These are phyloP conservation scores for Falco novaeseelandiae DNA, from an alignment of 2,797 vertebrate species.

Conservation along the genomic window DNA sequence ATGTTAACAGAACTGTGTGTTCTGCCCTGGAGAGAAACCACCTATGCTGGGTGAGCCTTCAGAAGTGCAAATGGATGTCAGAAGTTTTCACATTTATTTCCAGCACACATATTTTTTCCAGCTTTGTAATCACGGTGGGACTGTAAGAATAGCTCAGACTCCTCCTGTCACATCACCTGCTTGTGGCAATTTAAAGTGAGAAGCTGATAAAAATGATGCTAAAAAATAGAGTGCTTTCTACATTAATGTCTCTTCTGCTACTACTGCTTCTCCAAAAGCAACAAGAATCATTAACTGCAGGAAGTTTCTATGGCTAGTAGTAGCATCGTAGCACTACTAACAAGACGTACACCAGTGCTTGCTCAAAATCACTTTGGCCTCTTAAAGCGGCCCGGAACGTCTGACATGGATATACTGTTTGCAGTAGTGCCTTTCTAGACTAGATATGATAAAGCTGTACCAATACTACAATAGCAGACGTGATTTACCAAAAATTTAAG, in stretches of 20 bases:
- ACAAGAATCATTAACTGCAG: not conserved
- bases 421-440: not conserved
- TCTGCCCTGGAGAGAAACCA: not conserved
- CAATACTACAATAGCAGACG: not conserved
- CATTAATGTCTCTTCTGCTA: not conserved
- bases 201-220: slow-evolving; percentile 6
- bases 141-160: not conserved
- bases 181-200: slow-evolving; percentile 7
- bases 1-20: not conserved
- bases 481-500: not conserved
- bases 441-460: not conserved
- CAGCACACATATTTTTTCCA: not conserved
- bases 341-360: not conserved
- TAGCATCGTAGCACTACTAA: not conserved
- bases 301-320: not conserved
- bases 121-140: not conserved
- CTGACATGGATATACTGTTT: not conserved
- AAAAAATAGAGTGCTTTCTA: not conserved
- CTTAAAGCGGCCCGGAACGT: not conserved
- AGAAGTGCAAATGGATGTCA: slow-evolving; percentile 6
- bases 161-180: not conserved
- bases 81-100: slow-evolving; percentile 10
- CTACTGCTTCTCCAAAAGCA: not conserved
- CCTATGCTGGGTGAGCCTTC: not conserved
- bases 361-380: not conserved